A percentile compares a stretch with the other conserved stretches of the same genome.
Conservation (phyloP, 2,113 vertebrate species). For the Todiramphus chloris region DNA sequence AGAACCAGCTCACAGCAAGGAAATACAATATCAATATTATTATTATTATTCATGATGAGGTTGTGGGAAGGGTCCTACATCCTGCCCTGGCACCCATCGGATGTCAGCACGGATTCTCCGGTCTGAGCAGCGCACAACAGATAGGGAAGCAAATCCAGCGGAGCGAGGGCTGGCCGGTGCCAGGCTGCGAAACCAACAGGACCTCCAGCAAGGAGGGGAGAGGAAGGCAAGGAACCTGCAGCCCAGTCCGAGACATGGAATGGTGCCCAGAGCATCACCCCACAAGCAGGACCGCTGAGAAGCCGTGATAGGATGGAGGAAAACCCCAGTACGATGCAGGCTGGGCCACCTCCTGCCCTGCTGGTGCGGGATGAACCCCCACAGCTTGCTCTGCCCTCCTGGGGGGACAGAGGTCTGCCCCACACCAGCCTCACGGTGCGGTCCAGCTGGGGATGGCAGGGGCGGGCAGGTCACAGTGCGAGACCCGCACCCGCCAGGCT, state of each 20-base stretch:
- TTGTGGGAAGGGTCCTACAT: not conserved
- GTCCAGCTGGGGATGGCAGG: not conserved
- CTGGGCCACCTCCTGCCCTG: not conserved
- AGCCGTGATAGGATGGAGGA: not conserved
- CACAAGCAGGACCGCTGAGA: rapidly evolving
- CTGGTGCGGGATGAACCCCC: not conserved
- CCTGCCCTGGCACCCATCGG: not conserved
- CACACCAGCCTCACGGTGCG: not conserved
- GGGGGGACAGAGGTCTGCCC: not conserved
- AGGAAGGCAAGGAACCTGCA: not conserved
- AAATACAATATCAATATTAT: not conserved
- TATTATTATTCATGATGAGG: rapidly evolving
- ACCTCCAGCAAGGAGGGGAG: not conserved
- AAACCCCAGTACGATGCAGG: not conserved
- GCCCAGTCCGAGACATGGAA: not conserved
- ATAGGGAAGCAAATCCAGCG: not conserved
- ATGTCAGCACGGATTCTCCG: rapidly evolving
- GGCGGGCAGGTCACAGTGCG: rapidly evolving
- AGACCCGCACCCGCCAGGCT: not conserved
- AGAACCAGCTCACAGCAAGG: not conserved
- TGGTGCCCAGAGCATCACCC: not conserved
- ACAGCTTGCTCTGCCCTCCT: not conserved
- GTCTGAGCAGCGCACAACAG: not conserved
- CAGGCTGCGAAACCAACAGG: not conserved
- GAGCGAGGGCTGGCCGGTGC: not conserved